Evolutionary conservation across 1,140 invertebrate species (phyloP).

Genomic region (Muscidifurax raptorellus): DNA sequence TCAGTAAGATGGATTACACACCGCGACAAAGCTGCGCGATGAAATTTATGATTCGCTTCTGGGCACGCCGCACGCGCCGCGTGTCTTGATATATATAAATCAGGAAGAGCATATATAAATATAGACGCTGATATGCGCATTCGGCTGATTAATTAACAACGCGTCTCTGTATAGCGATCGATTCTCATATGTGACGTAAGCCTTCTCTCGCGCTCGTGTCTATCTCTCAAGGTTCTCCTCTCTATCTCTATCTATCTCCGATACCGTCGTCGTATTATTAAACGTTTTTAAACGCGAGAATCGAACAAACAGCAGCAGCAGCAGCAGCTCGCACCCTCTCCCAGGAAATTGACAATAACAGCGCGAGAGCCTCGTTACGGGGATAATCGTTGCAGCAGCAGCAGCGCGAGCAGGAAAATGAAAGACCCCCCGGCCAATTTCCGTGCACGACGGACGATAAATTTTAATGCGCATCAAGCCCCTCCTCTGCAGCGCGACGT

Average conservation of each 20-base stretch:
- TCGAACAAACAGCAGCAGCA: too few relatives aligned
- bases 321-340: not conserved
- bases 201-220: not conserved
- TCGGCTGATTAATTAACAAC: not conserved
- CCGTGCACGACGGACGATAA: slow-evolving; percentile 57
- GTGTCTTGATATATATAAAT: too few relatives aligned
- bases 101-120: too few relatives aligned
- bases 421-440: slow-evolving; percentile 57
- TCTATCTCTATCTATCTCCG: too few relatives aligned
- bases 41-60: not conserved
- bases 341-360: slow-evolving; percentile 26
- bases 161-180: not conserved
- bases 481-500: not conserved
- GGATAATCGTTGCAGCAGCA: not conserved
- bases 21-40: not conserved
- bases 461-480: slow-evolving; percentile 58
- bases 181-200: not conserved
- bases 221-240: not conserved
- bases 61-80: too few relatives aligned
- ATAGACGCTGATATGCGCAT: not conserved
- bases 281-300: too few relatives aligned
- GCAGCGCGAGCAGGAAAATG: slow-evolving; percentile 26
- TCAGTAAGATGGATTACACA: slow-evolving; percentile 1
- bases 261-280: too few relatives aligned
- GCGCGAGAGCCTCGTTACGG: not conserved